Evolutionary conservation across 2,888 invertebrate species (phyloP).

Genomic region (Agriopis leucophaearia): DNA sequence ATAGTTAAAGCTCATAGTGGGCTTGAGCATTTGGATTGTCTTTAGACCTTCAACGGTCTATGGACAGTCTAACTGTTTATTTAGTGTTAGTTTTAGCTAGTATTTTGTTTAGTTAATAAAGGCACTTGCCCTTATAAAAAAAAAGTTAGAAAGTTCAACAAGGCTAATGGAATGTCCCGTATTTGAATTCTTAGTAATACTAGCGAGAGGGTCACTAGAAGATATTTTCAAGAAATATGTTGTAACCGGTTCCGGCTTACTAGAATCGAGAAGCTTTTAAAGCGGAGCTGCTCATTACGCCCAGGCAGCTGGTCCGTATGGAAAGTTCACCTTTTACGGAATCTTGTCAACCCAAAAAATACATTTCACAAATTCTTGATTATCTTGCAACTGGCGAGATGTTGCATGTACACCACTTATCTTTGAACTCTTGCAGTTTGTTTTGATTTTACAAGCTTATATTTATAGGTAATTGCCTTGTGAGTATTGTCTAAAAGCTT

Average conservation of each 20-base stretch:
- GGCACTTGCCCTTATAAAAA: too few relatives aligned
- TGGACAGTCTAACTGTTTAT: too few relatives aligned
- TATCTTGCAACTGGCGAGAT: background rate
- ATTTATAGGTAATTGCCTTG: too few relatives aligned
- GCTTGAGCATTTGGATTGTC: too few relatives aligned
- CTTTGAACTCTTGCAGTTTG: background rate
- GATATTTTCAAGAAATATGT: constrained; percentile 31
- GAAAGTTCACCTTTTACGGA: constrained; percentile 63
- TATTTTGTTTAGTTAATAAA: too few relatives aligned
- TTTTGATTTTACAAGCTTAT: too few relatives aligned
- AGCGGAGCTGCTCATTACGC: constrained; percentile 29
- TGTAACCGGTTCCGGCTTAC: constrained; percentile 30
- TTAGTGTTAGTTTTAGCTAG: too few relatives aligned
- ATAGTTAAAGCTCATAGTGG: too few relatives aligned
- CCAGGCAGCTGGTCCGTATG: constrained; percentile 37
- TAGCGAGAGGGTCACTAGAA: constrained; percentile 21
- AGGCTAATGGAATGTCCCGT: constrained; percentile 16
- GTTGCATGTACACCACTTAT: background rate
- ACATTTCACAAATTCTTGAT: constrained; percentile 18
- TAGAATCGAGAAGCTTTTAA: constrained; percentile 29
- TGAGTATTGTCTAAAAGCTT: too few relatives aligned
- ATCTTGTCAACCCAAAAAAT: constrained; percentile 50
- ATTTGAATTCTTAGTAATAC: constrained; percentile 18
- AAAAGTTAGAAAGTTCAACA: constrained; percentile 7
- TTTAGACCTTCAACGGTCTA: too few relatives aligned